These are phyloP conservation scores for Epizoanthus illoricatus DNA, from an alignment of 92 coral and sea anemone genomes.

Conservation along the genomic window DNA sequence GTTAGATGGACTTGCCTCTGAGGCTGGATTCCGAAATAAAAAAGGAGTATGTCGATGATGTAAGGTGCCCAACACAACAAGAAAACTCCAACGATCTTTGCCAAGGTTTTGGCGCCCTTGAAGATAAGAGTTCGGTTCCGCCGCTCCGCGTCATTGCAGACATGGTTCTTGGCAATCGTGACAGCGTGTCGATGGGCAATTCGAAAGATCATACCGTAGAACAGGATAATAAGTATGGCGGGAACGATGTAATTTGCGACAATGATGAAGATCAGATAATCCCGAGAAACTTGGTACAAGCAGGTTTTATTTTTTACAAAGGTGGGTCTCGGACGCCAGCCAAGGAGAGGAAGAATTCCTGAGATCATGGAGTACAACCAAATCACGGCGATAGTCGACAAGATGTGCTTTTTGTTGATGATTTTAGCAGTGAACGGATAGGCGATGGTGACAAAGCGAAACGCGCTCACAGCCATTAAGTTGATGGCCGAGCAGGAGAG, in stretches of 20 bases:
- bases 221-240: constrained; percentile 56
- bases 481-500: constrained; percentile 73
- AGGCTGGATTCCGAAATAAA: constrained; percentile 13
- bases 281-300: constrained; percentile 31
- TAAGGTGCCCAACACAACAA: constrained; percentile 82
- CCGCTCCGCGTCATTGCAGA: constrained; percentile 50
- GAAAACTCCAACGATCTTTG: constrained; percentile 73
- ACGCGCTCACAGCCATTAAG: constrained; percentile 69
- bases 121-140: constrained; percentile 56
- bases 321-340: constrained; percentile 66
- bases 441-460: constrained; percentile 76
- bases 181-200: constrained; percentile 75
- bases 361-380: constrained; percentile 71
- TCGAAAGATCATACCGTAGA: constrained; percentile 72
- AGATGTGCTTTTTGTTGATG: constrained; percentile 52
- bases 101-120: constrained; percentile 76
- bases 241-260: constrained; percentile 69
- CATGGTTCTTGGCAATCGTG: constrained; percentile 61
- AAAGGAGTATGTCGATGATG: constrained; percentile 45
- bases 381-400: constrained; percentile 36
- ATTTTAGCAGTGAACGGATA: constrained; percentile 66
- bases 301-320: constrained; percentile 20
- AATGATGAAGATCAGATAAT: constrained; percentile 61
- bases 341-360: constrained; percentile 66
- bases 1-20: constrained; percentile 44